Percentiles rank a stretch among this genome's conserved stretches.
These are phyloP conservation scores for Sminthurides bifidus DNA, from an alignment of 1,140 invertebrate genomes.

Conservation along the genomic window DNA sequence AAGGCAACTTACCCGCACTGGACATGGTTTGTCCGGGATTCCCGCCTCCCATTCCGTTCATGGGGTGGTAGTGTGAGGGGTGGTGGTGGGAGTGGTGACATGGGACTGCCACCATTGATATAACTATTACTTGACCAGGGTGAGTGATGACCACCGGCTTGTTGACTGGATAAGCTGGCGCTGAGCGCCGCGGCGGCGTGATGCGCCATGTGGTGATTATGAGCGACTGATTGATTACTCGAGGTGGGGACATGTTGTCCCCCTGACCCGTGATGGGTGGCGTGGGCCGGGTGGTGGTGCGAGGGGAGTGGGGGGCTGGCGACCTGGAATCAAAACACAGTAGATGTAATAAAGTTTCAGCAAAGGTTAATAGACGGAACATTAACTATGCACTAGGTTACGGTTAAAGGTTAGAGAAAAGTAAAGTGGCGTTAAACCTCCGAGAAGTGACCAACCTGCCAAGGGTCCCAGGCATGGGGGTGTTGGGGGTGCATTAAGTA, in stretches of 20 bases:
- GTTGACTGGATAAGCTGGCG: conserved; percentile 18
- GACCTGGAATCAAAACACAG: neutral
- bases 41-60: conserved; percentile 38
- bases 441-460: conserved; percentile 18
- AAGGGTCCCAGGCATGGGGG: conserved; percentile 26
- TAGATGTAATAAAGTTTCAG: neutral
- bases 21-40: conserved; percentile 41
- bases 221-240: conserved; percentile 15
- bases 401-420: neutral
- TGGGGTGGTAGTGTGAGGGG: conserved; percentile 45
- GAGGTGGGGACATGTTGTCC: conserved; percentile 20
- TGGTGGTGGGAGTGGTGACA: conserved; percentile 53
- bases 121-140: conserved; percentile 36
- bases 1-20: conserved; percentile 8
- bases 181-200: conserved; percentile 30
- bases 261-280: conserved; percentile 6
- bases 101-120: conserved; percentile 35
- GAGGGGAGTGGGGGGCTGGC: conserved; percentile 31
- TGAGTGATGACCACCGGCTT: conserved; percentile 40
- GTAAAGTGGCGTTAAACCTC: neutral
- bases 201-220: conserved; percentile 13
- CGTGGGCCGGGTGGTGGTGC: conserved; percentile 32
- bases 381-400: neutral
- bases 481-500: conserved; percentile 30
- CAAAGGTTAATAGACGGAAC: neutral